phyloP scores from a whole-genome alignment of 2,113 vertebrate species.

The Thymallus thymallus region DNA sequence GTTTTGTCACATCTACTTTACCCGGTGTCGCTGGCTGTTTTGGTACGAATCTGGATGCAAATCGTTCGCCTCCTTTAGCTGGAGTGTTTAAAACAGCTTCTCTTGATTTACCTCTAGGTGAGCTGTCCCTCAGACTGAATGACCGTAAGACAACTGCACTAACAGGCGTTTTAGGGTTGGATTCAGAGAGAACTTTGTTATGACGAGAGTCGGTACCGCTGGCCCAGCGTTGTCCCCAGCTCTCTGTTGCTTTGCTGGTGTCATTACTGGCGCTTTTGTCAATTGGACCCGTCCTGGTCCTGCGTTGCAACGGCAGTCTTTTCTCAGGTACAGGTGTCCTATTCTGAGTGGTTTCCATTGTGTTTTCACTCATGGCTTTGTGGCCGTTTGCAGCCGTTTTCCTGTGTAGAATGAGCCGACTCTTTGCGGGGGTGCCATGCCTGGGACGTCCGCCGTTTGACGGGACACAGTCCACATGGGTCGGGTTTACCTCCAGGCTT shows the following conservation, averaged over 20 bases:
- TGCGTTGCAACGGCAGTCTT: conserved; percentile 70
- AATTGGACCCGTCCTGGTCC: conserved; percentile 57
- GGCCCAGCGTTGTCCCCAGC: conserved; percentile 22
- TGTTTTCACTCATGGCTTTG: conserved; percentile 32
- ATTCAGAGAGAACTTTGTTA: conserved; percentile 36
- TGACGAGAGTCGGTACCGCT: conserved; percentile 7
- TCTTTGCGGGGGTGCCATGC: conserved; percentile 34
- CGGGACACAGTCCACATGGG: conserved; percentile 77
- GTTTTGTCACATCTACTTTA: conserved; percentile 9
- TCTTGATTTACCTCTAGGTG: conserved; percentile 21
- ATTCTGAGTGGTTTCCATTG: conserved; percentile 26
- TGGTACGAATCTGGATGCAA: not conserved
- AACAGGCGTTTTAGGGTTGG: conserved; percentile 29
- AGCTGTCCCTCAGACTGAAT: conserved; percentile 54
- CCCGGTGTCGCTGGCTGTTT: conserved; percentile 4
- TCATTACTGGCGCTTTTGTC: conserved; percentile 41
- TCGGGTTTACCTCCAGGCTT: conserved; percentile 73
- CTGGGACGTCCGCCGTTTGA: conserved; percentile 50
- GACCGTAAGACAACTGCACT: conserved; percentile 40
- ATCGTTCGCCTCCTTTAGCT: conserved; percentile 6
- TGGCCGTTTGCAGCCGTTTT: conserved; percentile 50
- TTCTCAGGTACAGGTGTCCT: conserved; percentile 51
- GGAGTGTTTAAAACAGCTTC: conserved; percentile 4
- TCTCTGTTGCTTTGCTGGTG: not conserved
- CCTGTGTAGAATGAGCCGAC: conserved; percentile 77